Evolutionary conservation across 1,140 invertebrate genomes (phyloP).

Genomic region (Orius laevigatus): DNA sequence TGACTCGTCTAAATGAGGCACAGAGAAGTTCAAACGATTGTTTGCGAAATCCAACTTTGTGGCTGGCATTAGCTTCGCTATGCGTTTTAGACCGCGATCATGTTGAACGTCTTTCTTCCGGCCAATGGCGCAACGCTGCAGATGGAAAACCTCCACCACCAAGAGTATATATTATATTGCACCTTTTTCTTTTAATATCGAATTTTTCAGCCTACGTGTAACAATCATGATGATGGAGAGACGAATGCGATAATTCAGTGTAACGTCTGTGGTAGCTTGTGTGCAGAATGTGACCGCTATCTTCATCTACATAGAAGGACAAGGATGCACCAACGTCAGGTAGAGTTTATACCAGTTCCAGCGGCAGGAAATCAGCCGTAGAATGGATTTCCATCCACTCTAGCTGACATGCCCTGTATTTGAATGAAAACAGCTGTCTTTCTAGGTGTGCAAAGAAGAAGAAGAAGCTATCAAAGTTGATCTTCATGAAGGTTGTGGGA

Average conservation of each 20-base stretch:
- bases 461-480: slow-evolving; percentile 87
- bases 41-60: slow-evolving; percentile 65
- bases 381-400: too few relatives aligned
- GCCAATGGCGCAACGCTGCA: slow-evolving; percentile 41
- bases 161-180: slow-evolving; percentile 33
- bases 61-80: slow-evolving; percentile 82
- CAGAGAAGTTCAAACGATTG: slow-evolving; percentile 57
- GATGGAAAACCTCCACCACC: slow-evolving; percentile 42
- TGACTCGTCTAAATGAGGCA: slow-evolving; percentile 64
- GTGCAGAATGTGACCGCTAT: slow-evolving; percentile 88
- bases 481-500: slow-evolving; percentile 86
- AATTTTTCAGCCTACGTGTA: slow-evolving; percentile 55
- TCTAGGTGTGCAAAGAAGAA: slow-evolving; percentile 78
- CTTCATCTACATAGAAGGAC: slow-evolving; percentile 81
- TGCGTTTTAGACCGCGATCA: slow-evolving; percentile 85
- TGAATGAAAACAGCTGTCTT: too few relatives aligned
- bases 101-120: slow-evolving; percentile 63
- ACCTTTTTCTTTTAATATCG: slow-evolving; percentile 10
- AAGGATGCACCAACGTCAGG: slow-evolving; percentile 74
- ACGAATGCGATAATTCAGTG: slow-evolving; percentile 89
- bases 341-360: too few relatives aligned
- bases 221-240: slow-evolving; percentile 92
- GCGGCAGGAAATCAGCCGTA: too few relatives aligned
- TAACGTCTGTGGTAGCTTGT: slow-evolving; percentile 77
- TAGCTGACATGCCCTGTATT: too few relatives aligned